Base-by-base conservation (phyloP, 2,797 vertebrate genomes). In the Selene dorsalis region DNA sequence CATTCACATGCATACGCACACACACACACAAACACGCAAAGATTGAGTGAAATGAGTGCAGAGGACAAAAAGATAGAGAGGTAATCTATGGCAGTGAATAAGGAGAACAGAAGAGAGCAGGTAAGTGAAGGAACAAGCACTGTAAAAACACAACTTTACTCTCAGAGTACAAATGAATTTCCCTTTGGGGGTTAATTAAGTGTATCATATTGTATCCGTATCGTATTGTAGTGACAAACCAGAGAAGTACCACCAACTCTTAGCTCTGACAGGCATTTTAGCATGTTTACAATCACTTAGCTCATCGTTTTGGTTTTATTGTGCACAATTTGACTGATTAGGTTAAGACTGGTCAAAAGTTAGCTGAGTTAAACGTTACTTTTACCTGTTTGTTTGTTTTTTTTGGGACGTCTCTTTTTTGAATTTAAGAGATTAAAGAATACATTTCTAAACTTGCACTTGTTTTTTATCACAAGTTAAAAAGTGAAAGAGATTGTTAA, bases 61-160 rank as follows among this genome's bases (percentile, higher is more conserved):
- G 20, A 7, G 52, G 67, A 57, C 16, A 8, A 62, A 62, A 45
- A 38, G 61, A 53, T 16, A 53, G 30, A 73, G 28, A 60, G 13
- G 22, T 56, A 52, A 61, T 76, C 67, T 58, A 60, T 72, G 52
- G 28, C 32, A 41, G 47, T 12, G 52, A 73, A 48, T 63, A 26
- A 62, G 58, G 45, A 68, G 56, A 74, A 71, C 24, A 41, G 69
- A 35, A 52, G 13, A 65, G 30, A 70, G 35, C 55, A 74, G 24
- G 39, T 35, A 35, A 8, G 32, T 35, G 32, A 35, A 35, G 32
- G 7, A 6, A 35, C 32, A 35, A 50, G 6, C 63, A 35, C 22
- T 41, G 22, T 11, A 2, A 35, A 62, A 45, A 28, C 41, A 28
- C 22, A 17, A 14, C 39, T 18, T 53, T 6, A 39, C 38, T 38